phyloP scores from a whole-genome alignment of 2,888 invertebrate species.

The Athalia rosae region DNA sequence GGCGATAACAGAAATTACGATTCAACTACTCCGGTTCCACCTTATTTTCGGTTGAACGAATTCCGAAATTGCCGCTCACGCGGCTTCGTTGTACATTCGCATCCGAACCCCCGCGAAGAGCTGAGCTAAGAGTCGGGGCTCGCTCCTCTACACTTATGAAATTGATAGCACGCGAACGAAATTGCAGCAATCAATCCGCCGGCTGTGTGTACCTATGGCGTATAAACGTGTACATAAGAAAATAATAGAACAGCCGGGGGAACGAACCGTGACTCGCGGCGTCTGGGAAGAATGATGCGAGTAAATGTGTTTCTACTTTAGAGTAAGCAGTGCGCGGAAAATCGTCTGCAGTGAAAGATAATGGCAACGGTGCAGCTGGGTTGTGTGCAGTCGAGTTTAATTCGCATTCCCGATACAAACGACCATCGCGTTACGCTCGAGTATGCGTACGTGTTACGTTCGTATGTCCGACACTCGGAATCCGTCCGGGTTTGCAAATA shows the following conservation, averaged over 20 bases:
- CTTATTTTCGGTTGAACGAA: too few species aligned
- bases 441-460: not conserved
- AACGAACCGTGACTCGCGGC: not conserved
- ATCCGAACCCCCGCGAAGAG: too few species aligned
- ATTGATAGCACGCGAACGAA: not conserved
- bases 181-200: slow-evolving; percentile 22
- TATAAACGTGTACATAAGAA: not conserved
- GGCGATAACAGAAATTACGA: too few species aligned
- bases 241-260: not conserved
- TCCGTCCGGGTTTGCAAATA: slow-evolving; percentile 9
- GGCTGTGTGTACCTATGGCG: too few species aligned
- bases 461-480: not conserved
- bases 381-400: not conserved
- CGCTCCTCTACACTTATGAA: too few species aligned
- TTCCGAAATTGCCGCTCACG: too few species aligned
- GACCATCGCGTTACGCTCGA: not conserved
- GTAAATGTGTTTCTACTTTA: not conserved
- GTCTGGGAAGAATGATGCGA: not conserved
- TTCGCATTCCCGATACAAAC: not conserved
- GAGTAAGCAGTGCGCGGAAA: not conserved
- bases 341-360: too few species aligned
- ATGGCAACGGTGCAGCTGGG: not conserved
- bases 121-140: too few species aligned
- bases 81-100: too few species aligned
- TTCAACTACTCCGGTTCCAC: too few species aligned